A percentile compares a stretch with the other conserved stretches of the same genome.
These are phyloP conservation scores for Electrophaes corylata DNA, from an alignment of 2,888 invertebrate genomes.

Conservation along the genomic window DNA sequence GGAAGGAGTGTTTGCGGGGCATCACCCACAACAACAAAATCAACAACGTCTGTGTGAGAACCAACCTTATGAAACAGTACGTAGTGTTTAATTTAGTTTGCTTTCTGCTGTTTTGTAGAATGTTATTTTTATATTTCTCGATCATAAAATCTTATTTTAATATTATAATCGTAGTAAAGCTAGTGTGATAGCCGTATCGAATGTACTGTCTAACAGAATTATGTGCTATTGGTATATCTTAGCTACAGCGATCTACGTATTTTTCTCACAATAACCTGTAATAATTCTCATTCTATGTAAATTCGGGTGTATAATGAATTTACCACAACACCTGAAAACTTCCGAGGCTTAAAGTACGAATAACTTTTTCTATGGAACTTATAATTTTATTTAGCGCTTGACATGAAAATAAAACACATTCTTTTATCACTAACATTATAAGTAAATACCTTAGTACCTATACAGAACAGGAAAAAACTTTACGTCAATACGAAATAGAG, in stretches of 20 bases:
- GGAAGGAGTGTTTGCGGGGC: slow-evolving; percentile 94
- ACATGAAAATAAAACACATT: too few relatives aligned
- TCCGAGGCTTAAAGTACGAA: too few relatives aligned
- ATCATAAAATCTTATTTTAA: neutral
- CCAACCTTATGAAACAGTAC: slow-evolving; percentile 99
- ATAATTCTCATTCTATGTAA: too few relatives aligned
- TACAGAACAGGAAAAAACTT: too few relatives aligned
- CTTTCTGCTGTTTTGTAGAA: slow-evolving; percentile 10
- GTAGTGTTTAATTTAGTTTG: slow-evolving; percentile 70
- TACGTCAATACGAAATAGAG: too few relatives aligned
- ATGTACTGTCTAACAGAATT: neutral
- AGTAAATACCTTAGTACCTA: too few relatives aligned
- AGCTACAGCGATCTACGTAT: neutral
- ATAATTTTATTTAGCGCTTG: too few relatives aligned
- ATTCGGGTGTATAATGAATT: too few relatives aligned
- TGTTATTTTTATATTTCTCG: neutral
- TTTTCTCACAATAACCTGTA: too few relatives aligned
- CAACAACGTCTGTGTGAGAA: slow-evolving; percentile 97
- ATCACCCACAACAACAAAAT: slow-evolving; percentile 98
- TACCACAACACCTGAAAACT: too few relatives aligned
- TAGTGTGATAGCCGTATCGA: neutral
- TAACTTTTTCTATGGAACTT: too few relatives aligned
- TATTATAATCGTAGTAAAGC: slow-evolving; percentile 6
- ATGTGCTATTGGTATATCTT: neutral
- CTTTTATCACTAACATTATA: too few relatives aligned